Evolutionary conservation across 2,113 vertebrate species (phyloP).

Genomic region (Copsychus sechellarum): DNA sequence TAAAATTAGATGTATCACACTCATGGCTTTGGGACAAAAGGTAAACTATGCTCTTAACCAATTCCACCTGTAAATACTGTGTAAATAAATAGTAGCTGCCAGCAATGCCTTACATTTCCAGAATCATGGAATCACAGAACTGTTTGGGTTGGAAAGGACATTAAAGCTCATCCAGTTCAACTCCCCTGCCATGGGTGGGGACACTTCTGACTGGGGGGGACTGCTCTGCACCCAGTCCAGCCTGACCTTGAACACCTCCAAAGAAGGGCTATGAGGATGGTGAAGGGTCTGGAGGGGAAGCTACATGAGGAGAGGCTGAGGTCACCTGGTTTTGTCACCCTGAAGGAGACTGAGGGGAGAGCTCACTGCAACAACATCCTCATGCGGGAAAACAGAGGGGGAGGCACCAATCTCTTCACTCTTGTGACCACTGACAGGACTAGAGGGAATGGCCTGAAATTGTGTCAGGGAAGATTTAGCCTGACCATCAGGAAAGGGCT

Average conservation of each 20-base stretch:
- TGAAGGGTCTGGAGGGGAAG: neutral
- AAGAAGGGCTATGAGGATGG: neutral
- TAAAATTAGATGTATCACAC: neutral
- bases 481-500: neutral
- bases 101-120: neutral
- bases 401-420: neutral
- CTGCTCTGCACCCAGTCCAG: neutral
- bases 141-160: neutral
- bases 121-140: neutral
- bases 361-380: neutral
- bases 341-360: neutral
- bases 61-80: neutral
- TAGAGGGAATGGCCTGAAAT: neutral
- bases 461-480: neutral
- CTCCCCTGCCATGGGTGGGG: fast-evolving
- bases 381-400: neutral
- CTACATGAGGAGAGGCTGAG: neutral
- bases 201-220: neutral
- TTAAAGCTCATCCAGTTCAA: neutral
- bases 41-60: neutral
- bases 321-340: neutral
- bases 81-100: neutral
- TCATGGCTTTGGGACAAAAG: neutral
- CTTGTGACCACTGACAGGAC: neutral
- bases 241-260: neutral